These are phyloP conservation scores for Sarcophaga caerulescens DNA, from an alignment of 2,888 invertebrate species.

Conservation along the genomic window DNA sequence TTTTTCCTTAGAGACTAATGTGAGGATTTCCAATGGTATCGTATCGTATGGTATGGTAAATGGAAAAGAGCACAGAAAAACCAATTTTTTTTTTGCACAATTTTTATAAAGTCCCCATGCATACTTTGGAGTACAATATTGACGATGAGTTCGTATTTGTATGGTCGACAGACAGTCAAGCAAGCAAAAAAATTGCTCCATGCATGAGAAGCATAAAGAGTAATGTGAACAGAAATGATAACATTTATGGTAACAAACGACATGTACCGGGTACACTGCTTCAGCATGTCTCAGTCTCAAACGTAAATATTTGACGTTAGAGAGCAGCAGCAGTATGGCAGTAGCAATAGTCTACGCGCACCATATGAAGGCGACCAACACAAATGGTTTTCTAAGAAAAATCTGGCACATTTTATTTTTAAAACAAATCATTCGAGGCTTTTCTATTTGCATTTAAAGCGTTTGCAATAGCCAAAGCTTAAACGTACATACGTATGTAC, in stretches of 20 bases:
- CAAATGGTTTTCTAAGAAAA: conserved; percentile 61
- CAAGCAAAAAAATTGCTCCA: too few relatives aligned
- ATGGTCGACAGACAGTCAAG: not conserved
- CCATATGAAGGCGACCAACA: conserved; percentile 1
- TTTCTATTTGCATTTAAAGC: conserved; percentile 61
- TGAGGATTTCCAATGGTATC: conserved; percentile 20
- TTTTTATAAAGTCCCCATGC: not conserved
- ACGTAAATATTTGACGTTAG: conserved; percentile 34
- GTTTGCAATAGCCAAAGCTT: not conserved
- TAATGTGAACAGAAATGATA: conserved; percentile 23
- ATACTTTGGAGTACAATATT: not conserved
- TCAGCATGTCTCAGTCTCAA: conserved; percentile 14
- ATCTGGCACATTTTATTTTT: conserved; percentile 58
- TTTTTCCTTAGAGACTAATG: conserved; percentile 65
- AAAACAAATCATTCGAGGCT: conserved; percentile 51
- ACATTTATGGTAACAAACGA: conserved; percentile 61
- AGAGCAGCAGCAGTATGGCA: not conserved
- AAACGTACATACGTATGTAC: not conserved
- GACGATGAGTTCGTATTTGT: not conserved
- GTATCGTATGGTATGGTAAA: conserved; percentile 15
- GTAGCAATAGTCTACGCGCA: not conserved
- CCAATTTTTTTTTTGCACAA: conserved; percentile 22
- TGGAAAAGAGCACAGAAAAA: conserved; percentile 49
- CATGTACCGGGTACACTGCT: conserved; percentile 12
- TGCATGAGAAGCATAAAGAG: not conserved